Percentiles rank a stretch among this genome's conserved stretches.
Evolutionary conservation across 2,888 invertebrate genomes (phyloP).

Genomic region (Diarsia dahlii): DNA sequence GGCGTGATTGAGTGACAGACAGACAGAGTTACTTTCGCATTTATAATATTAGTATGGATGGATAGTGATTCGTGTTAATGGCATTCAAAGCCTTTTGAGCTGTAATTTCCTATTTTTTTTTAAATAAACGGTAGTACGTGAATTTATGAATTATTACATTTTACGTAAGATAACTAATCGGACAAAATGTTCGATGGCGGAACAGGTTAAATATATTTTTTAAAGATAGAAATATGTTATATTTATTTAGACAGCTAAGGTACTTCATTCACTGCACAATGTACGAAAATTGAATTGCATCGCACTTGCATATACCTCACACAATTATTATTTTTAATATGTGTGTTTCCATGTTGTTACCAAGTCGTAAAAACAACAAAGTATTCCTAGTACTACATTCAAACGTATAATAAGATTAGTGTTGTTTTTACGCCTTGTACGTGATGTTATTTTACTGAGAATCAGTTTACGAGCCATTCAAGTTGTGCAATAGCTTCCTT

Average conservation of each 20-base stretch:
- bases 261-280: not conserved
- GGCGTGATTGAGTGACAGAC: no score
- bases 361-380: slow-evolving; percentile 22
- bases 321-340: not conserved
- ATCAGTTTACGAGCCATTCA: not conserved
- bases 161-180: not conserved
- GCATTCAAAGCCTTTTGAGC: not conserved
- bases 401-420: slow-evolving; percentile 28
- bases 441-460: slow-evolving; percentile 22
- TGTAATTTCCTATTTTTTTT: not conserved
- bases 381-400: slow-evolving; percentile 12
- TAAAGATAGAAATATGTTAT: not conserved
- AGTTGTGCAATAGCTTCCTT: slow-evolving; percentile 29
- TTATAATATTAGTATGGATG: no score
- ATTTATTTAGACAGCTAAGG: not conserved
- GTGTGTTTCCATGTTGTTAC: slow-evolving; percentile 1
- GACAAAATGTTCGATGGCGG: not conserved
- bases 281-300: not conserved
- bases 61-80: not conserved
- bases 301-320: not conserved
- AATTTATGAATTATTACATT: no score
- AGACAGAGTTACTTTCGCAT: no score
- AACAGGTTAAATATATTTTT: not conserved
- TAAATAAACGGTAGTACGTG: no score
- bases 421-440: slow-evolving; percentile 16